phyloP scores from a whole-genome alignment of 2,888 invertebrate species.

The Petrophora chlorosata region DNA sequence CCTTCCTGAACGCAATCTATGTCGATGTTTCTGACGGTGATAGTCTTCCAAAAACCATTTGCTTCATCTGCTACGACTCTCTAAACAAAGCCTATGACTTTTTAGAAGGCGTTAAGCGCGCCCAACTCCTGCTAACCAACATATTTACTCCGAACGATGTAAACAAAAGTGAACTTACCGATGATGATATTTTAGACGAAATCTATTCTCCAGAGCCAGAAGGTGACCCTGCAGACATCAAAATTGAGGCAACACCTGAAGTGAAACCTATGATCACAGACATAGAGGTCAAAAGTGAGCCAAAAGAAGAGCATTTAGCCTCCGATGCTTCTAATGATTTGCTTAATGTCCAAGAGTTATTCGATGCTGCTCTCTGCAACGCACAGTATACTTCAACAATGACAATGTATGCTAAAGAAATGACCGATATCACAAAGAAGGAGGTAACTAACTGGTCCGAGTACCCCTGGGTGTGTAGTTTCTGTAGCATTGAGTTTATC shows the following conservation, averaged over 20 bases:
- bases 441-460: constrained; percentile 61
- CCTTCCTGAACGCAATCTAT: constrained; percentile 67
- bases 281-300: constrained; percentile 59
- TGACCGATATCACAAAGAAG: constrained; percentile 53
- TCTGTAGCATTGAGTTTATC: constrained; percentile 70
- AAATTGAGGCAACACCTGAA: constrained; percentile 37
- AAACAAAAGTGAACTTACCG: constrained; percentile 49
- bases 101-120: constrained; percentile 56
- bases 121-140: constrained; percentile 54
- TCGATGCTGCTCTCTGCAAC: constrained; percentile 63
- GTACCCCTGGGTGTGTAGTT: constrained; percentile 72
- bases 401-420: constrained; percentile 65
- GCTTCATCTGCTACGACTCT: constrained; percentile 67
- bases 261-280: constrained; percentile 1
- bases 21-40: constrained; percentile 59
- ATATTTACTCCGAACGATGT: constrained; percentile 45
- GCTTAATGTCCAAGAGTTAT: constrained; percentile 63
- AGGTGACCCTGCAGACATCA: constrained; percentile 40
- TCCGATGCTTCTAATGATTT: constrained; percentile 26
- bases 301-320: constrained; percentile 57
- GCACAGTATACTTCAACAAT: constrained; percentile 51
- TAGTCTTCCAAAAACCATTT: constrained; percentile 65
- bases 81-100: constrained; percentile 68
- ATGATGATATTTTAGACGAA: constrained; percentile 64
- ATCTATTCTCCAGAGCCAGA: constrained; percentile 41